A percentile compares a stretch with the other conserved stretches of the same genome.
These are phyloP conservation scores for Calliopum simillimum DNA, from an alignment of 2,888 invertebrate genomes.

Conservation along the genomic window DNA sequence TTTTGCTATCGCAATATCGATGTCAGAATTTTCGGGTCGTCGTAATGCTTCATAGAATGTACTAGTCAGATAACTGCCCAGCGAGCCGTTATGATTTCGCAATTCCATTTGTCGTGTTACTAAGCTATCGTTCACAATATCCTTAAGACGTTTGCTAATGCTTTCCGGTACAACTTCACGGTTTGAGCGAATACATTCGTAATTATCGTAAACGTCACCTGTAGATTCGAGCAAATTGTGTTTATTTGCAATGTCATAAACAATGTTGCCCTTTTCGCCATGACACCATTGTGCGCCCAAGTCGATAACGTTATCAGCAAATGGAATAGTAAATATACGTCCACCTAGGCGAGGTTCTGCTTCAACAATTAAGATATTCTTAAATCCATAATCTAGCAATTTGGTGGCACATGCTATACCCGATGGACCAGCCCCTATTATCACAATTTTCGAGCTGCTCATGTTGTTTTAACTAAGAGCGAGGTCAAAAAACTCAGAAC, in stretches of 20 bases:
- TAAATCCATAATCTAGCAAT: slow-evolving; percentile 66
- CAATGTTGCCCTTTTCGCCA: slow-evolving; percentile 66
- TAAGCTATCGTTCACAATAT: slow-evolving; percentile 66
- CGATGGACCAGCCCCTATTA: slow-evolving; percentile 66
- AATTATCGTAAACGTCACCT: slow-evolving; percentile 61
- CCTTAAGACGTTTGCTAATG: slow-evolving; percentile 64
- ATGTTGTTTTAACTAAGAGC: background rate
- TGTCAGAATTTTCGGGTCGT: slow-evolving; percentile 63
- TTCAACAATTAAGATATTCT: slow-evolving; percentile 72
- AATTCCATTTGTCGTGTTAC: slow-evolving; percentile 63
- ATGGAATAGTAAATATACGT: slow-evolving; percentile 71
- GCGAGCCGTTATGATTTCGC: slow-evolving; percentile 58
- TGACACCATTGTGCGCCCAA: slow-evolving; percentile 67
- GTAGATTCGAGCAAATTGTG: slow-evolving; percentile 62
- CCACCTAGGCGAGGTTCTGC: slow-evolving; percentile 76
- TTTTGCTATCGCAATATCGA: slow-evolving; percentile 67
- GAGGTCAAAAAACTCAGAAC: too few relatives aligned
- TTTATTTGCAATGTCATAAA: slow-evolving; percentile 60
- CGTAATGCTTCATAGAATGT: slow-evolving; percentile 60
- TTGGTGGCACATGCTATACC: slow-evolving; percentile 68
- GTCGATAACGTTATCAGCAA: slow-evolving; percentile 70
- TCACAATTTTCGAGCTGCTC: slow-evolving; percentile 56
- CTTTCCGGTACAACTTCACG: slow-evolving; percentile 64
- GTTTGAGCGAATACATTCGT: slow-evolving; percentile 63
- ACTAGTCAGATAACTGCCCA: slow-evolving; percentile 63